These are phyloP conservation scores for Jordanella pulchra DNA, from an alignment of 2,797 vertebrate species.

Conservation along the genomic window DNA sequence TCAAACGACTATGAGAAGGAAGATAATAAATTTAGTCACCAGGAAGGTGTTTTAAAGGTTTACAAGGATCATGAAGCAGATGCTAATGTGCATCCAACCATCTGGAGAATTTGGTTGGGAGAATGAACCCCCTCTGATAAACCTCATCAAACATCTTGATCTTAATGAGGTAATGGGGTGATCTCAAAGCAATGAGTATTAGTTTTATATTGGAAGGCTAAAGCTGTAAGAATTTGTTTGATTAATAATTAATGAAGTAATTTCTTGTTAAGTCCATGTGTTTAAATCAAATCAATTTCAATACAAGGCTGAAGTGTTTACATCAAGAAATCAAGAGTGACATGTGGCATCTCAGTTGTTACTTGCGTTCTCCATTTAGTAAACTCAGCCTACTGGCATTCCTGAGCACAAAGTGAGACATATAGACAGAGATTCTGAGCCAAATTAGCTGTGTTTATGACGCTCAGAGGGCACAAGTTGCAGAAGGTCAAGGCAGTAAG, in stretches of 20 bases:
- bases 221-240: neutral
- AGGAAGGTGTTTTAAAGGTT: neutral
- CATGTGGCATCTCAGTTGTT: neutral
- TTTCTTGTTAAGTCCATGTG: too few species aligned
- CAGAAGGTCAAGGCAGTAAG: conserved; percentile 68
- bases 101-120: neutral
- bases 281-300: too few species aligned
- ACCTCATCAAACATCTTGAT: conserved; percentile 11
- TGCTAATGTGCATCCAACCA: neutral
- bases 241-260: neutral
- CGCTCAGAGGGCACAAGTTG: conserved; percentile 52
- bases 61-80: conserved; percentile 3
- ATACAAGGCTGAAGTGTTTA: neutral
- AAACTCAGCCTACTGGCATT: conserved; percentile 20
- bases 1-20: neutral
- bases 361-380: neutral
- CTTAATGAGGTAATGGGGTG: conserved; percentile 1
- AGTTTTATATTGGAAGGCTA: neutral
- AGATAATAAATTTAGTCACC: neutral
- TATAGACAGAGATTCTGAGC: conserved; percentile 42
- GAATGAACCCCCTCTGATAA: neutral
- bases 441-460: conserved; percentile 51
- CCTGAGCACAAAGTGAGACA: conserved; percentile 27
- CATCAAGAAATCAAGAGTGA: neutral
- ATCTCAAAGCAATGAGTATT: neutral